Conservation (phyloP, 2,888 invertebrate genomes). For the Sthenelais limicola region DNA sequence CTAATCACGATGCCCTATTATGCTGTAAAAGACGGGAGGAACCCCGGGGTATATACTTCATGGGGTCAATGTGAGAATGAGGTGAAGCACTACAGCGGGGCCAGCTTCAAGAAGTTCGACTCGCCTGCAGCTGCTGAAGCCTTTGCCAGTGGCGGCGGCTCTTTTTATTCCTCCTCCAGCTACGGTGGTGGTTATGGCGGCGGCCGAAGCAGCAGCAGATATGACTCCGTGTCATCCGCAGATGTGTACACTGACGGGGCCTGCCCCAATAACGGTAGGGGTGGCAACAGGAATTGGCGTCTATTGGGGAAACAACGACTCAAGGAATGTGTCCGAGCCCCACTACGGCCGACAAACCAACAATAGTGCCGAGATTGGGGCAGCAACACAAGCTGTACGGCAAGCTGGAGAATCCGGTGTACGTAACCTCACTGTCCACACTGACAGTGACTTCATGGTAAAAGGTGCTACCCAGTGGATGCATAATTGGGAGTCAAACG, state of each 20-base stretch:
- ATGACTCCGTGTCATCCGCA: too few species aligned
- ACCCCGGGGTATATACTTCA: too few species aligned
- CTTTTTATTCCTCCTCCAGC: background rate
- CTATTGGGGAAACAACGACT: constrained; percentile 86
- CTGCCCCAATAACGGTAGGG: constrained; percentile 86
- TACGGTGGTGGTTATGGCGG: too few species aligned
- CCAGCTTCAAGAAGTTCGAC: constrained; percentile 72
- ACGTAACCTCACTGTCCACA: constrained; percentile 82
- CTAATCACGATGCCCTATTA: too few species aligned
- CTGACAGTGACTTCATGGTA: constrained; percentile 82
- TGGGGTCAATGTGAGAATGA: constrained; percentile 71
- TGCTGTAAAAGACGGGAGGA: too few species aligned
- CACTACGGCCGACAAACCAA: constrained; percentile 90
- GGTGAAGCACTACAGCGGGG: constrained; percentile 68
- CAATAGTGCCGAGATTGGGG: constrained; percentile 95
- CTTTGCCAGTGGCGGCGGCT: constrained; percentile 57
- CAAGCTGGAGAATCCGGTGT: constrained; percentile 78
- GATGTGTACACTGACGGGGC: constrained; percentile 92
- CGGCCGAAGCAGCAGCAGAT: too few species aligned
- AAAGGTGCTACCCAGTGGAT: constrained; percentile 87
- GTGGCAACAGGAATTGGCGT: constrained; percentile 93
- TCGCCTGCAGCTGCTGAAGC: constrained; percentile 65
- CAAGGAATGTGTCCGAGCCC: constrained; percentile 83
- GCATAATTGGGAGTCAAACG: constrained; percentile 87
- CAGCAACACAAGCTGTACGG: constrained; percentile 79